phyloP scores from a whole-genome alignment of 2,888 invertebrate species.

The Trissonchulus latispiculum region DNA sequence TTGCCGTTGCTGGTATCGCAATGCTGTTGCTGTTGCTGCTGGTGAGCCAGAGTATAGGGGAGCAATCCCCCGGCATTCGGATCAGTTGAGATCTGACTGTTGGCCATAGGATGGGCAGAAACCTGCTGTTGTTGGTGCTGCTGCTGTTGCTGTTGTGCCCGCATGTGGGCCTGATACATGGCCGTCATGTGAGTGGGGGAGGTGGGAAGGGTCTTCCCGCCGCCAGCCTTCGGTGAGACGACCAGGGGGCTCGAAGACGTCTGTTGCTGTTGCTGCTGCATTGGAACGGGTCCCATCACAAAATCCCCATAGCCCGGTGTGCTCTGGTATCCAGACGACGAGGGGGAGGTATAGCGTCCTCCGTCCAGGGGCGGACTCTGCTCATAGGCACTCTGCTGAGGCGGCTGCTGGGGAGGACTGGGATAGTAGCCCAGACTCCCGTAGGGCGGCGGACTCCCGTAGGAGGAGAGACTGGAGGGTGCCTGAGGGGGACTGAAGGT shows the following conservation, averaged over 20 bases:
- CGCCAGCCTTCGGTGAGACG: neutral
- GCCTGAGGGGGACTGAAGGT: neutral
- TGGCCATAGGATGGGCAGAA: no score
- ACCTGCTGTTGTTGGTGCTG: no score
- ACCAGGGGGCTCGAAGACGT: neutral
- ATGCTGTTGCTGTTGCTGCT: no score
- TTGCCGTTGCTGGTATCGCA: no score
- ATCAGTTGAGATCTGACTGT: neutral
- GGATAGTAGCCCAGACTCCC: no score
- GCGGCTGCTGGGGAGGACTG: neutral
- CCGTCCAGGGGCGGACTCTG: neutral
- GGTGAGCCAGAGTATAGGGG: no score
- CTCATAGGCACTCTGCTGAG: neutral
- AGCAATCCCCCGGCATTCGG: no score
- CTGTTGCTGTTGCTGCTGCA: neutral
- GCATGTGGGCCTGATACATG: neutral
- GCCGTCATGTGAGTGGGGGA: neutral
- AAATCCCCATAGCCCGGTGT: neutral
- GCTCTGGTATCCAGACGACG: neutral
- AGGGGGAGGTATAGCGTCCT: neutral
- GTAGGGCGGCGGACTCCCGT: neutral
- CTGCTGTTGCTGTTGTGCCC: neutral
- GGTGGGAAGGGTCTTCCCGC: neutral
- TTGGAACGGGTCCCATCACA: neutral
- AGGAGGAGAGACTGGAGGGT: neutral